Percentiles rank a stretch among this genome's conserved stretches.
Evolutionary conservation across 2,113 vertebrate species (phyloP).

Genomic region (Pipra filicauda): DNA sequence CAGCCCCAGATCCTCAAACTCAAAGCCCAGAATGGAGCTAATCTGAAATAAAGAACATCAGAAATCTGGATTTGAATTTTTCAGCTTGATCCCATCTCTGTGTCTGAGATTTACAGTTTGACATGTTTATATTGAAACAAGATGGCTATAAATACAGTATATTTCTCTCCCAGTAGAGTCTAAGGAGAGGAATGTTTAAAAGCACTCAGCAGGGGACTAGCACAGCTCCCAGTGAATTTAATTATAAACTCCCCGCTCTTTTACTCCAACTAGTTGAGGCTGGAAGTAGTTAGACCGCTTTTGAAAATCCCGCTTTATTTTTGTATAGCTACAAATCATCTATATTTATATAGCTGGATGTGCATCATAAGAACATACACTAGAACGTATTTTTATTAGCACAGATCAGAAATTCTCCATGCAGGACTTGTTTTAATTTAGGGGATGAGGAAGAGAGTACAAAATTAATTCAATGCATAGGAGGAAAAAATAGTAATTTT

Average conservation of each 20-base stretch:
- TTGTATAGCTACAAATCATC: constrained; percentile 16
- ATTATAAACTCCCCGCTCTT: constrained; percentile 42
- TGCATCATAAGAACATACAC: not conserved
- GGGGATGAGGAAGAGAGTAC: not conserved
- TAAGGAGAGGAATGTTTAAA: constrained; percentile 46
- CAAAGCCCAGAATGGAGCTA: not conserved
- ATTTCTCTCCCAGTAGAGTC: constrained; percentile 35
- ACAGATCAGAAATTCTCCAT: not conserved
- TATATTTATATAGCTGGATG: constrained; percentile 4
- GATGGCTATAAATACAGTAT: constrained; percentile 55
- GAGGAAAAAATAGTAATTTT: not conserved
- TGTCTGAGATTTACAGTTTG: constrained; percentile 51
- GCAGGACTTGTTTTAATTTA: not conserved
- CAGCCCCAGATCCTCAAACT: not conserved
- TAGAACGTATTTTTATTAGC: not conserved
- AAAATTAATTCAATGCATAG: not conserved
- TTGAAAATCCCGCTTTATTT: constrained; percentile 57
- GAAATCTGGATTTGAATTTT: constrained; percentile 38
- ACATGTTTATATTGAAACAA: constrained; percentile 66
- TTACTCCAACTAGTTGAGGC: constrained; percentile 18
- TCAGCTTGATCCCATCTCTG: constrained; percentile 38
- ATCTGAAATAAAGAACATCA: not conserved
- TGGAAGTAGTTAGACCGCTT: constrained; percentile 45
- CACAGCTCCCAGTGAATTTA: constrained; percentile 43
- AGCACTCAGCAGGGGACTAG: constrained; percentile 56